Percentiles rank a stretch among this genome's conserved stretches.
These are phyloP conservation scores for Neogobius melanostomus DNA, from an alignment of 2,113 vertebrate genomes.

Conservation along the genomic window DNA sequence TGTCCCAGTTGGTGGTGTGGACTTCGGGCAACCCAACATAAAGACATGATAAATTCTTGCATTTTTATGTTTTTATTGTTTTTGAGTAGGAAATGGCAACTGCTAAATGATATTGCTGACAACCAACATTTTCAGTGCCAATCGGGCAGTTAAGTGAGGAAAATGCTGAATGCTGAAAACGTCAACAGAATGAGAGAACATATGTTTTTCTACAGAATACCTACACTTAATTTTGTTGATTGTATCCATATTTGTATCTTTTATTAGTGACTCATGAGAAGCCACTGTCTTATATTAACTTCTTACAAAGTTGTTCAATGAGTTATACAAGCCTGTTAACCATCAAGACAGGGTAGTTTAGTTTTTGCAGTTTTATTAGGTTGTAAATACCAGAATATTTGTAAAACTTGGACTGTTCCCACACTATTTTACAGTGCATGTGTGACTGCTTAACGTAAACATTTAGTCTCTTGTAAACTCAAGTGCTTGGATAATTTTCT, in stretches of 20 bases:
- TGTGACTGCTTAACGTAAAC: slow-evolving; percentile 5
- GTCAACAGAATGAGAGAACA: too few relatives aligned
- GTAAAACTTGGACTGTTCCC: slow-evolving; percentile 9
- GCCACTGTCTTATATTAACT: background rate
- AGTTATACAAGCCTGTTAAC: background rate
- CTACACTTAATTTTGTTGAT: too few relatives aligned
- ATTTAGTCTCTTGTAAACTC: slow-evolving; percentile 14
- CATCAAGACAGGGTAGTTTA: background rate
- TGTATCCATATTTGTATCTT: too few relatives aligned
- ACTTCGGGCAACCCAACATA: slow-evolving; percentile 74
- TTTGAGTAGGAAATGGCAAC: slow-evolving; percentile 67
- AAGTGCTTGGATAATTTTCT: slow-evolving; percentile 13
- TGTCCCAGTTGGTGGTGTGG: slow-evolving; percentile 78
- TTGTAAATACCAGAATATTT: slow-evolving; percentile 3
- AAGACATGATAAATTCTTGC: slow-evolving; percentile 78
- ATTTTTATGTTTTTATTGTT: slow-evolving; percentile 71
- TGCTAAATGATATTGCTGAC: slow-evolving; percentile 62
- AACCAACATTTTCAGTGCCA: slow-evolving; percentile 56
- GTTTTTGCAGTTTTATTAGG: slow-evolving; percentile 4
- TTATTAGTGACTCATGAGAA: too few relatives aligned
- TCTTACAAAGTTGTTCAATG: background rate
- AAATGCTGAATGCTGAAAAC: too few relatives aligned
- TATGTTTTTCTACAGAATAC: too few relatives aligned
- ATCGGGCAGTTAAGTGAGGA: slow-evolving; percentile 52
- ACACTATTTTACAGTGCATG: slow-evolving; percentile 9